Percentiles rank a stretch among this genome's conserved stretches.
phyloP scores from a whole-genome alignment of 2,113 vertebrate species.

The Pygoscelis antarcticus region DNA sequence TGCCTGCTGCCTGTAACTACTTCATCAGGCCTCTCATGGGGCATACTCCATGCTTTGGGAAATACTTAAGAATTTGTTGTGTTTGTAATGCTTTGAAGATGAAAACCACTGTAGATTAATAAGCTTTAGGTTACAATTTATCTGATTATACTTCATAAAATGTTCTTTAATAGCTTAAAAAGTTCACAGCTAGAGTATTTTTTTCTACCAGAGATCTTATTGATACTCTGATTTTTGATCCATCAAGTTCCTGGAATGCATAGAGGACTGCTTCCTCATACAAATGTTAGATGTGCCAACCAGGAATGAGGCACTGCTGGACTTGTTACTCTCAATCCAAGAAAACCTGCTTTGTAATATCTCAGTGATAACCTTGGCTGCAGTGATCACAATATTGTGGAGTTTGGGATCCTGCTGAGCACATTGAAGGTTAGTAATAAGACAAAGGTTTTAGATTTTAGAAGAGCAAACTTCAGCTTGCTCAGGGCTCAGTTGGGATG shows the following conservation, averaged over 20 bases:
- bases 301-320: background rate
- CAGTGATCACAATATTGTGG: background rate
- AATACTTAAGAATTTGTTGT: background rate
- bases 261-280: background rate
- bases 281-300: background rate
- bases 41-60: background rate
- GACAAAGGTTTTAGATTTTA: too few relatives aligned
- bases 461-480: too few relatives aligned
- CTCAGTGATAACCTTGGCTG: background rate
- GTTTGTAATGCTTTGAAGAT: constrained; percentile 21
- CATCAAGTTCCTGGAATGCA: background rate
- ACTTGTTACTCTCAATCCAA: background rate
- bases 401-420: too few relatives aligned
- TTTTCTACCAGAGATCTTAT: background rate
- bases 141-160: constrained; percentile 1
- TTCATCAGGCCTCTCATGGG: background rate
- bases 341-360: background rate
- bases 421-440: too few relatives aligned
- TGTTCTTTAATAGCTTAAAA: background rate
- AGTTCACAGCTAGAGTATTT: background rate
- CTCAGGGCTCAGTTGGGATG: too few relatives aligned
- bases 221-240: background rate
- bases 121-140: background rate
- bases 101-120: background rate
- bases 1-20: background rate